Evolutionary conservation across 1,140 invertebrate genomes (phyloP).

Genomic region (Drepana arcuata): DNA sequence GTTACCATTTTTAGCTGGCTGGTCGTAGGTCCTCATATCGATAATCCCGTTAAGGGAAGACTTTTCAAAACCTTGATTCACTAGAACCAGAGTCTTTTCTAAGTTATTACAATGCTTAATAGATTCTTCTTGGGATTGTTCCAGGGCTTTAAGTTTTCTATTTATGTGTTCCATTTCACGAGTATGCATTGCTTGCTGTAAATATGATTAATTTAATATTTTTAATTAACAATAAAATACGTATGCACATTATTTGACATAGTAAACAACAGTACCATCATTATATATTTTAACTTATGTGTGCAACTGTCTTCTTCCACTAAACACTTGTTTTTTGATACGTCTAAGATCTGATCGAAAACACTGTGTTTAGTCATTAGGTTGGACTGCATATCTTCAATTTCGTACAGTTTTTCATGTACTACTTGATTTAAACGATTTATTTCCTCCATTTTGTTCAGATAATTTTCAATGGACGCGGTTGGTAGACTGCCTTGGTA

Average conservation of each 20-base stretch:
- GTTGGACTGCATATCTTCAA: slow-evolving; percentile 41
- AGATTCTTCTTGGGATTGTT: slow-evolving; percentile 30
- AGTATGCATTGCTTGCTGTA: slow-evolving; percentile 35
- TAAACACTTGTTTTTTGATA: slow-evolving; percentile 36
- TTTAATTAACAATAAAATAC: slow-evolving; percentile 1
- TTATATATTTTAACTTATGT: slow-evolving; percentile 45
- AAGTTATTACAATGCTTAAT: slow-evolving; percentile 39
- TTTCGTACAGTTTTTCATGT: slow-evolving; percentile 41
- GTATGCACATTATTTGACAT: not conserved
- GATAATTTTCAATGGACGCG: slow-evolving; percentile 46
- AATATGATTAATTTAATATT: not conserved
- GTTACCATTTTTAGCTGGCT: not conserved
- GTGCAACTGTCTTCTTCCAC: slow-evolving; percentile 37
- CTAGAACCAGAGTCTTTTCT: slow-evolving; percentile 37
- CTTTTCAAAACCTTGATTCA: slow-evolving; percentile 43
- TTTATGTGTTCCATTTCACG: slow-evolving; percentile 39
- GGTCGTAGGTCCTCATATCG: slow-evolving; percentile 2
- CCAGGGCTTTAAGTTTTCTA: slow-evolving; percentile 37
- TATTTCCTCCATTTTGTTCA: slow-evolving; percentile 38
- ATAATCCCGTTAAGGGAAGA: slow-evolving; percentile 3
- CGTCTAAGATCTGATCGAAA: slow-evolving; percentile 46
- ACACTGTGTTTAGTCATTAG: slow-evolving; percentile 50
- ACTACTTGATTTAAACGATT: slow-evolving; percentile 31
- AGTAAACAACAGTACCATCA: slow-evolving; percentile 32
- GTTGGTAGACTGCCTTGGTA: slow-evolving; percentile 58